Evolutionary conservation across 2,113 vertebrate species (phyloP), one percentile per base, ranked within the genome.

Genomic region (Gymnorhina tibicen): DNA sequence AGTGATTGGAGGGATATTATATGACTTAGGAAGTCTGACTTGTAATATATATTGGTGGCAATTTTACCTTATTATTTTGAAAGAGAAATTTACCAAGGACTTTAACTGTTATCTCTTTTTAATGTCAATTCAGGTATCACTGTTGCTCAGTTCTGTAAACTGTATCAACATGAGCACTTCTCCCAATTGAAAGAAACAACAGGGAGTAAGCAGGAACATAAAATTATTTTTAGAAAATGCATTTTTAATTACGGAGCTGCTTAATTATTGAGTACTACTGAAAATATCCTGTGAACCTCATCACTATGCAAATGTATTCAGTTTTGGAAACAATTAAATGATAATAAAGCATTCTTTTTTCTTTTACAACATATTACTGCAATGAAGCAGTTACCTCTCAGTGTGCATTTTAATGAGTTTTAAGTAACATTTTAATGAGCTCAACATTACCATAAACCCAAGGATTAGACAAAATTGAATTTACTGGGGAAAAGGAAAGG

Each of bases 401-500:
- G 98, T 98, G 97, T 98, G 98, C 97, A 98, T 99, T 99, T 99
- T 99, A 99, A 99, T 99, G 98, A 99, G 97, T 98, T 99, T 99
- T 99, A 99, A 99, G 98, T 98, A 99, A 99, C 98, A 98, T 98
- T 99, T 99, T 99, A 99, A 99, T 99, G 98, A 99, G 98, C 98
- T 98, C 98, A 97, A 98, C 97, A 99, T 99, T 99, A 99, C 98
- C 98, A 98, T 99, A 98, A 99, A 99, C 97, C 90, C 95, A 97
- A 97, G 98, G 98, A 99, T 99, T 98, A 98, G 96, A 95, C 92
- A 98, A 98, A 99, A 99, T 99, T 98, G 97, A 99, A 98, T 98
- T 98, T 98, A 96, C 95, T 93, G 47, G 85, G 85, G 89, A 93
- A 95, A 98, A 97, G 93, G 91, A 97, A 97, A 97, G 97, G 97